Evolutionary conservation across 2,888 invertebrate species (phyloP).

Genomic region (Osedax frankpressi): DNA sequence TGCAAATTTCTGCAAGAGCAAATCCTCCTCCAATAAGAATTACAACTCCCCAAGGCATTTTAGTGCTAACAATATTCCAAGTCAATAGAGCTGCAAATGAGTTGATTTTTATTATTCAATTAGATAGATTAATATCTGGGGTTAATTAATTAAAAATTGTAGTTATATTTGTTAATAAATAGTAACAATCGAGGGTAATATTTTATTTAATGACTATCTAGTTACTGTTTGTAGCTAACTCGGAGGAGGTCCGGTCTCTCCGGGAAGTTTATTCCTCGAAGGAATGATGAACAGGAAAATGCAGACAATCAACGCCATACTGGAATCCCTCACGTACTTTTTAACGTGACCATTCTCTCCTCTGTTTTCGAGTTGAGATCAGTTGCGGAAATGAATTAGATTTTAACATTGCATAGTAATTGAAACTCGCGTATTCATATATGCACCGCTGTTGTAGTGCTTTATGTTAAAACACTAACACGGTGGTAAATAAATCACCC

Average conservation of each 20-base stretch:
- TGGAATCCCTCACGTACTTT: not conserved
- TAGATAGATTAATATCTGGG: no score
- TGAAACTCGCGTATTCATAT: not conserved
- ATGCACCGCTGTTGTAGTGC: no score
- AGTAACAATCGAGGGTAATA: not conserved
- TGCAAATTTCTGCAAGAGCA: slow-evolving; percentile 74
- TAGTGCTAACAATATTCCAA: slow-evolving; percentile 71
- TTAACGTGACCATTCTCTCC: not conserved
- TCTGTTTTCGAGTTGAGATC: not conserved
- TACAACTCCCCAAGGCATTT: slow-evolving; percentile 78
- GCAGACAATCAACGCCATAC: not conserved
- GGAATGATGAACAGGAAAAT: not conserved
- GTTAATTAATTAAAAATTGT: no score
- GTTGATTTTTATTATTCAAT: no score
- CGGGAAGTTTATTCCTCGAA: not conserved
- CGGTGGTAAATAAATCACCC: slow-evolving; percentile 33
- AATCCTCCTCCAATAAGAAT: slow-evolving; percentile 78
- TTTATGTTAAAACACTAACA: no score
- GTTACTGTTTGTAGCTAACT: no score
- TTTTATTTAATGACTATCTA: no score
- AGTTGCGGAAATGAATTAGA: not conserved
- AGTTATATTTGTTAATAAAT: no score
- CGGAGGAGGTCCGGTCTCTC: not conserved
- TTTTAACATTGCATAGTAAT: not conserved
- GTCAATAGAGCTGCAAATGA: slow-evolving; percentile 24